phyloP scores from a whole-genome alignment of 2,797 vertebrate species.

The Hapalemur alaotrensis region DNA sequence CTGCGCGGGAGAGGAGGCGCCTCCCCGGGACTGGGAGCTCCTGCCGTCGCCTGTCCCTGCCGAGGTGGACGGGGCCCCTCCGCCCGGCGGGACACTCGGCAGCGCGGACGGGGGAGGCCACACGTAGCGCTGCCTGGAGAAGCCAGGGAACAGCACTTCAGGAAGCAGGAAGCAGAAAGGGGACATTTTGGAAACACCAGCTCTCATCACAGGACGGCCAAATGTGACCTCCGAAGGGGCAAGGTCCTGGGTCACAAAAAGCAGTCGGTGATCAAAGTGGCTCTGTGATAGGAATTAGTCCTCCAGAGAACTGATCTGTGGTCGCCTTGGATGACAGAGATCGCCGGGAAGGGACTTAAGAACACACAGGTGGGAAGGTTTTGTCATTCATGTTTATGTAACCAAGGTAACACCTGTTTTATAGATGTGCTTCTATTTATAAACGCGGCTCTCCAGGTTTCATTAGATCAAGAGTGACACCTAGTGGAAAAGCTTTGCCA shows the following conservation, averaged over 20 bases:
- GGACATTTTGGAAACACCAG: neutral
- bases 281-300: neutral
- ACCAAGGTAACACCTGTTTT: neutral
- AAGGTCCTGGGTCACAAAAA: neutral
- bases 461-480: slow-evolving; percentile 71
- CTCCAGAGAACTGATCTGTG: neutral
- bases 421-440: neutral
- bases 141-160: neutral
- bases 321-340: neutral
- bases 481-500: slow-evolving; percentile 57
- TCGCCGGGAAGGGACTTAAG: neutral
- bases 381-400: neutral
- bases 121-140: neutral
- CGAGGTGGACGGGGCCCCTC: no score
- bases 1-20: neutral
- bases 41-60: fast-evolving
- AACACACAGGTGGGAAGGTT: neutral
- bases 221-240: neutral
- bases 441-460: neutral
- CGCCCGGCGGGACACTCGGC: neutral
- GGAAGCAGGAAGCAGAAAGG: neutral
- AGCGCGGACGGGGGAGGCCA: fast-evolving
- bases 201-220: neutral
- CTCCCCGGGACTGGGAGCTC: neutral
- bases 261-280: neutral